phyloP scores from a whole-genome alignment of 2,797 vertebrate species.

The Leptodactylus fallax region DNA sequence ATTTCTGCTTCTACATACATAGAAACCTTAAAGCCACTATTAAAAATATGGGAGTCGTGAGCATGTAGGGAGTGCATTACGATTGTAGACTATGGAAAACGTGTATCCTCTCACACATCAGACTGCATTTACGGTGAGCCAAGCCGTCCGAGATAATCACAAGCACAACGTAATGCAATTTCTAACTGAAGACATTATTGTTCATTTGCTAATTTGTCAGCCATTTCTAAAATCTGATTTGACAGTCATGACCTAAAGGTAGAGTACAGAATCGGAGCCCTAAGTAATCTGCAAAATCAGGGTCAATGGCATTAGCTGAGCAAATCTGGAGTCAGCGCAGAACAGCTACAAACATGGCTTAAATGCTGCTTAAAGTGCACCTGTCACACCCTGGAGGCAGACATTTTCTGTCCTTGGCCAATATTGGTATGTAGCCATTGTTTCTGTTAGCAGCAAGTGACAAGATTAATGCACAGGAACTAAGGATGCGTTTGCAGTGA shows the following conservation, averaged over 20 bases:
- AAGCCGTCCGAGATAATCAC: neutral
- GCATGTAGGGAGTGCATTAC: neutral
- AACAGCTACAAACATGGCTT: conserved; percentile 16
- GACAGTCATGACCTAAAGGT: conserved; percentile 39
- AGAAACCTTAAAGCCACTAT: neutral
- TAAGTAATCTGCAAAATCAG: conserved; percentile 50
- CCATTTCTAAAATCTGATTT: conserved; percentile 27
- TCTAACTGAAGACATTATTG: conserved; percentile 31
- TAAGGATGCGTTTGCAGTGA: neutral
- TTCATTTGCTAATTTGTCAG: conserved; percentile 29
- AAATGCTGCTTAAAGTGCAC: conserved; percentile 24
- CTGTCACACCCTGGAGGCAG: neutral
- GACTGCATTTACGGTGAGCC: neutral
- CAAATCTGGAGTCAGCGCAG: conserved; percentile 25
- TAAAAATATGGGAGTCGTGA: neutral
- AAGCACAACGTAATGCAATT: neutral
- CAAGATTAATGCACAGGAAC: neutral
- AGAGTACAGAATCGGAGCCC: conserved; percentile 9
- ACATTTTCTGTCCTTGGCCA: neutral
- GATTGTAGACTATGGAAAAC: neutral
- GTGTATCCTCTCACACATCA: neutral
- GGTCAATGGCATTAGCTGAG: conserved; percentile 41
- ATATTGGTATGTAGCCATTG: neutral
- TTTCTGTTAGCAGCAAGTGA: neutral
- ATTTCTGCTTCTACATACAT: neutral